Base-by-base conservation (phyloP, 2,797 vertebrate species). In the Columba guinea region DNA sequence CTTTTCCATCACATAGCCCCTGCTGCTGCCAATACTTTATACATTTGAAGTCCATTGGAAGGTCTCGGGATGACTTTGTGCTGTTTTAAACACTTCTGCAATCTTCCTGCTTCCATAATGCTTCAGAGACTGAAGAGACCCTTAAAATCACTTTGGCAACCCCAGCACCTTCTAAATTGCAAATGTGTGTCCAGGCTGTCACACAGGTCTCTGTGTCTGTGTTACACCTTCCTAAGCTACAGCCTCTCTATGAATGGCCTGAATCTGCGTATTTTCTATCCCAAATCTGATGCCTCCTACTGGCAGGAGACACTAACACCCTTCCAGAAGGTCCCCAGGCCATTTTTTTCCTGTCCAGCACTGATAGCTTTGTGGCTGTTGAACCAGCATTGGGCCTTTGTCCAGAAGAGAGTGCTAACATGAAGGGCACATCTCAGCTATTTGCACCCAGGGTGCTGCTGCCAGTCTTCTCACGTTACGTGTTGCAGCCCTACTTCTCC, bases 41-140 rank as follows among this genome's bases (percentile, higher is more conserved):
- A 63, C 13, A 28, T 78, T 59, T 79, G 35, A 91, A 93, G 89
- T 67, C 89, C 63, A 79, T 69, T 1, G 2, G 24, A 77, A 74
- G 13, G 16, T 78, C 70, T 79, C 5, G 3, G 53, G 21, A 77
- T 75, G 65, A 37, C n/a, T 78, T 23, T 79, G 8, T 60, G 64
- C 23, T 22, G 39, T 78, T 91, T 96, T 82, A 91, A 94, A 35
- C 23, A 88, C 21, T 87, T 81, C 67, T 91, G 59, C 46, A 86
- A 76, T 83, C 65, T 91, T 90, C 21, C 15, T 63, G 17, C 30
- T 90, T 63, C 35, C 52, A 81, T 44, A 52, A 48, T 51, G 4
- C 34, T 80, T 75, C 51, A 69, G 48, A 83, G 19, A 15, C 23
- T 78, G 65, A 87, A 87, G 49, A 95, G 52, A 56, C 11, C 19